These are phyloP conservation scores for Dendropsophus ebraccatus DNA, from an alignment of 2,113 vertebrate species.

Conservation along the genomic window DNA sequence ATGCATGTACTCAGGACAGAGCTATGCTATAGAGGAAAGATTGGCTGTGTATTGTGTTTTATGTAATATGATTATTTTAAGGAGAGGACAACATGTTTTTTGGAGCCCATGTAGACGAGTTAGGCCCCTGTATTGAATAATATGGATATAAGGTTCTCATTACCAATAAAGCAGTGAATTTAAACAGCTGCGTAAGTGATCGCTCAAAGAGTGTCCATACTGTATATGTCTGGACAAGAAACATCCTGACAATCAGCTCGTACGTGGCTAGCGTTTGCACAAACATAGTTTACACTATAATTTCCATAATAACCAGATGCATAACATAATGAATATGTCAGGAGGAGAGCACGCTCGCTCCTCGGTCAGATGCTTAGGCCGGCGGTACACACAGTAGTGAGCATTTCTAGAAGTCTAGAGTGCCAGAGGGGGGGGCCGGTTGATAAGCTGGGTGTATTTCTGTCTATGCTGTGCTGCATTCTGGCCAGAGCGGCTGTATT, in stretches of 20 bases:
- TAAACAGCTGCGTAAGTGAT: background rate
- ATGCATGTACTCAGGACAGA: too few species aligned
- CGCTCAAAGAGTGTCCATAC: background rate
- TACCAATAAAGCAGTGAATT: background rate
- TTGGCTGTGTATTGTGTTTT: too few species aligned
- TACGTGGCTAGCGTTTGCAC: background rate
- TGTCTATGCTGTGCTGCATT: background rate
- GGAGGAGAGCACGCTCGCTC: background rate
- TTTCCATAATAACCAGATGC: background rate
- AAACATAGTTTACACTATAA: background rate
- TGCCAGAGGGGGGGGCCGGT: background rate
- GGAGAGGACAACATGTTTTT: too few species aligned
- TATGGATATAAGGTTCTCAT: too few species aligned
- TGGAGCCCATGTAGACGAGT: too few species aligned
- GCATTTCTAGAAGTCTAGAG: background rate
- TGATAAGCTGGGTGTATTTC: background rate
- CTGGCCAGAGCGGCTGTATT: conserved; percentile 7
- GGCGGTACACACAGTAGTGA: background rate
- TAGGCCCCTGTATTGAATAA: too few species aligned
- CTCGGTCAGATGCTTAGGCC: background rate
- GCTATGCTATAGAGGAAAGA: too few species aligned
- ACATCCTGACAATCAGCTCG: background rate
- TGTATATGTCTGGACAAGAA: background rate
- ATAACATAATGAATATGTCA: background rate
- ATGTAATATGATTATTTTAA: too few species aligned